Evolutionary conservation across 1,140 invertebrate genomes (phyloP).

Genomic region (Caenorhabditis briggsae): DNA sequence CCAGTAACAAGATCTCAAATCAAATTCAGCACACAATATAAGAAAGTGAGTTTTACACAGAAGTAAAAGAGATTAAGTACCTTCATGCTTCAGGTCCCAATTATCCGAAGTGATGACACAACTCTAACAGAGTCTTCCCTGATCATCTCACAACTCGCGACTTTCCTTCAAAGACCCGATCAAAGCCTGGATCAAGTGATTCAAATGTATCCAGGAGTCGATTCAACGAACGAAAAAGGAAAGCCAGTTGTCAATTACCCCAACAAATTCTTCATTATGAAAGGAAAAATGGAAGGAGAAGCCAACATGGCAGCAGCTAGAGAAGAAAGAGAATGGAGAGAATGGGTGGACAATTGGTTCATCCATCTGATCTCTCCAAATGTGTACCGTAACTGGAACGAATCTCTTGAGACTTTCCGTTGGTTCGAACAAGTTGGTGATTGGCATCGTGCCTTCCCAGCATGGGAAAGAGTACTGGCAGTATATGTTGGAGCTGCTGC

Average conservation of each 20-base stretch:
- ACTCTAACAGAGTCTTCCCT: slow-evolving; percentile 93
- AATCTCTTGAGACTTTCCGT: slow-evolving; percentile 89
- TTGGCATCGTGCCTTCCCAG: slow-evolving; percentile 90
- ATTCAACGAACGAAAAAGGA: slow-evolving; percentile 79
- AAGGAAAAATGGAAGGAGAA: slow-evolving; percentile 78
- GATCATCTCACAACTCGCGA: slow-evolving; percentile 90
- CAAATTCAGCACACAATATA: slow-evolving; percentile 89
- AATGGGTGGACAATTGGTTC: slow-evolving; percentile 87
- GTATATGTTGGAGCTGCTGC: slow-evolving; percentile 92
- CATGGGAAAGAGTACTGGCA: slow-evolving; percentile 87
- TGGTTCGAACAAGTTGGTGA: slow-evolving; percentile 92
- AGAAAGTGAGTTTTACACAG: slow-evolving; percentile 82
- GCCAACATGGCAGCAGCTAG: slow-evolving; percentile 80
- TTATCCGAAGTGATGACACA: slow-evolving; percentile 79
- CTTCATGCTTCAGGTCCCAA: slow-evolving; percentile 69
- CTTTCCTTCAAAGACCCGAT: slow-evolving; percentile 83
- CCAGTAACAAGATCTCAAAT: slow-evolving; percentile 90
- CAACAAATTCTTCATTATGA: slow-evolving; percentile 97
- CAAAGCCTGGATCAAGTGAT: slow-evolving; percentile 84
- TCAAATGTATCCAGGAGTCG: slow-evolving; percentile 86
- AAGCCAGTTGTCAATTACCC: slow-evolving; percentile 82
- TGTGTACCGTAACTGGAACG: slow-evolving; percentile 88
- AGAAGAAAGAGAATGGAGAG: slow-evolving; percentile 92
- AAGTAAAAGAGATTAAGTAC: neutral
- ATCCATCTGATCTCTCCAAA: slow-evolving; percentile 92